Evolutionary conservation across 2,113 vertebrate genomes (phyloP).

Genomic region (Petrocephalus microphthalmus): DNA sequence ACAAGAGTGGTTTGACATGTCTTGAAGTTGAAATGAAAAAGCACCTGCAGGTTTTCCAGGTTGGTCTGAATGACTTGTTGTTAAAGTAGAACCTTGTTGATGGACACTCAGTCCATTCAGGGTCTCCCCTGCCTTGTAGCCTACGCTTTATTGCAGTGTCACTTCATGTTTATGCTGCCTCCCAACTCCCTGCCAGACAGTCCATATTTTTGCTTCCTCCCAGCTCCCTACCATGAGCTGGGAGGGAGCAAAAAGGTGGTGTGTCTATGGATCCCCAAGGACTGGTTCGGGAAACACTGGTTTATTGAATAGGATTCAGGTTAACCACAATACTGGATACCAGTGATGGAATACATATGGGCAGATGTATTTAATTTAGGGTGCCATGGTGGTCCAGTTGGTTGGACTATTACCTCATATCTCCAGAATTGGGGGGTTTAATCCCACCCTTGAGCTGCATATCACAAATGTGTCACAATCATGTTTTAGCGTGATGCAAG

Average conservation of each 20-base stretch:
- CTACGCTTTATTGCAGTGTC: not conserved
- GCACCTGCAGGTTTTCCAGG: not conserved
- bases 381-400: not conserved
- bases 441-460: not conserved
- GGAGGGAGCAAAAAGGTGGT: not conserved
- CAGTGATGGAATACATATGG: not conserved
- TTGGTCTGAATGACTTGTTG: not conserved
- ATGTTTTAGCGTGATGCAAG: not conserved
- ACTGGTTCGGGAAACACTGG: not conserved
- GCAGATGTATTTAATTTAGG: not conserved
- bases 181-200: no score
- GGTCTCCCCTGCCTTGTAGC: not conserved
- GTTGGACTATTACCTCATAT: no score
- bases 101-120: not conserved
- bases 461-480: not conserved
- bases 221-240: not conserved
- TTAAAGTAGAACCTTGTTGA: not conserved
- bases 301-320: not conserved
- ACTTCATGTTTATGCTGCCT: no score
- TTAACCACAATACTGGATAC: not conserved
- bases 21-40: not conserved
- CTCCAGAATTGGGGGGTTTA: not conserved
- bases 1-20: not conserved
- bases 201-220: not conserved
- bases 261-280: not conserved